Evolutionary conservation across 2,888 invertebrate species (phyloP).

Genomic region (Ephialtes manifestator): DNA sequence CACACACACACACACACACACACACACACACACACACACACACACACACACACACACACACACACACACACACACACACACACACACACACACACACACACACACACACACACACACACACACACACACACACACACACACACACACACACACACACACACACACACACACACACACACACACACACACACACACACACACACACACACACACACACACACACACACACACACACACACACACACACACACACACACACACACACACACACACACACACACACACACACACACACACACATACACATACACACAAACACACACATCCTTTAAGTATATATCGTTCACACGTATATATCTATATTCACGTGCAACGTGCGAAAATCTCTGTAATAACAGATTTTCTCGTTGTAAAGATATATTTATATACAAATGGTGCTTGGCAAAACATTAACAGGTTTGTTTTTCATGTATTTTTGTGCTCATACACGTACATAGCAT

Average conservation of each 20-base stretch:
- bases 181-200: neutral
- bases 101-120: neutral
- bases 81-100: neutral
- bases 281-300: neutral
- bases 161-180: neutral
- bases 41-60: neutral
- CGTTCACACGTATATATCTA: slow-evolving; percentile 15
- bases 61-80: neutral
- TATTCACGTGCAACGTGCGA: neutral
- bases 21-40: neutral
- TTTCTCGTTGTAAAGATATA: slow-evolving; percentile 53
- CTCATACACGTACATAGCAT: slow-evolving; percentile 62
- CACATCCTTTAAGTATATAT: slow-evolving; percentile 30
- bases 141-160: neutral
- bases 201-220: neutral
- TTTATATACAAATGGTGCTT: slow-evolving; percentile 59
- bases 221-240: neutral
- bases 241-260: neutral
- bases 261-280: neutral
- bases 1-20: neutral
- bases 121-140: neutral
- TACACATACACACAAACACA: no score
- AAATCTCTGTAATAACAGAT: slow-evolving; percentile 32
- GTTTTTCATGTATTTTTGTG: slow-evolving; percentile 62
- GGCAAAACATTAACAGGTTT: slow-evolving; percentile 59